Evolutionary conservation across 2,797 vertebrate genomes (phyloP), one percentile per base, ranked within the genome.

Genomic region (Trachops cirrhosus): DNA sequence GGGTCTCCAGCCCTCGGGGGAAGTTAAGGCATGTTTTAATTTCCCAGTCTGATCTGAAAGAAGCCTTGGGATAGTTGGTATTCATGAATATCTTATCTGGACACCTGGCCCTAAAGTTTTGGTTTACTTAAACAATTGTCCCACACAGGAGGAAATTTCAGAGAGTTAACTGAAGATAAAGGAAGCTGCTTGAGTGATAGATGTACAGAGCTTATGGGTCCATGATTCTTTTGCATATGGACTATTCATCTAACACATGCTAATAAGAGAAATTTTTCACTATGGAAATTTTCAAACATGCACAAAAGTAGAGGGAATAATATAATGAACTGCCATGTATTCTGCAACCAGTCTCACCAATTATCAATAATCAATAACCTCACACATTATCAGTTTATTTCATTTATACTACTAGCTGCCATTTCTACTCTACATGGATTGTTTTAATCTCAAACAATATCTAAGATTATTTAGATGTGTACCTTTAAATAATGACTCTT

Each of bases 401-500:
- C 48, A 57, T 50, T 83, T 83, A n/a, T 67, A 77, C 2, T 16
- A 29, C 5, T 34, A 75, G 8, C 24, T 73, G 8, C 29, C 41
- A 75, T 83, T 93, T 88, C 22, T 82, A 59, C 1, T 32, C 9
- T 29, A 10, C 64, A 4, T n/a, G 18, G 24, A 26, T 75, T 86
- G 75, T 62, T 57, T 44, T 80, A 64, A 73, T 73, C 8, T 24
- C 37, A 62, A 84, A 86, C 15, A 67, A 15, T 87, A 89, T 89
- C 26, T 83, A 68, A 94, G 88, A 73, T 96, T 96, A 89, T 64
- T 93, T 83, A 46, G 44, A n/a, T 41, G 3, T 75, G 3, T 44
- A 79, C n/a, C 18, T 89, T 83, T 21, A 68, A 79, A 73, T 75
- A 84, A 54, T 70, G 34, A 29, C 6, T 62, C 1, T 64, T 62